These are phyloP conservation scores for Argya squamiceps DNA, from an alignment of 2,797 vertebrate genomes.

Conservation along the genomic window DNA sequence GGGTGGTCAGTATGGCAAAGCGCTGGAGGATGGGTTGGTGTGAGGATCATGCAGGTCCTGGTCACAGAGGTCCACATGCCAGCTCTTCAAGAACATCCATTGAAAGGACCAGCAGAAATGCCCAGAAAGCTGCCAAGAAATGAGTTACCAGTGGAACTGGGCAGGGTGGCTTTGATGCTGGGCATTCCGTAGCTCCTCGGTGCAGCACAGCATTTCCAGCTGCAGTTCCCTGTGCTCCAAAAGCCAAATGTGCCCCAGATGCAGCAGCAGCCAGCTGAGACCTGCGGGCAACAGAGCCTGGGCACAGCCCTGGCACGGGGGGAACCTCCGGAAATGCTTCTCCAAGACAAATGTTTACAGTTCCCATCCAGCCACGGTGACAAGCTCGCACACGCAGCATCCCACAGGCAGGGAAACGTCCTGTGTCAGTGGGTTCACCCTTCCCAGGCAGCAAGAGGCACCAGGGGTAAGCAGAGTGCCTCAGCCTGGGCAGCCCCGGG, in stretches of 20 bases:
- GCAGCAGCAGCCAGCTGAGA: rapidly evolving
- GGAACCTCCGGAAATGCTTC: not conserved
- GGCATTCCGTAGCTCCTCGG: rapidly evolving
- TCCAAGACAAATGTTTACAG: not conserved
- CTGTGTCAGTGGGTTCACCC: not conserved
- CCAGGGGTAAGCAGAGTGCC: not conserved
- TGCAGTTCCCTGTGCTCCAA: not conserved
- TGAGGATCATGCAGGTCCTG: not conserved
- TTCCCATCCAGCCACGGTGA: not conserved
- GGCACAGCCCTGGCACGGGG: not conserved
- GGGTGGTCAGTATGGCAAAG: not conserved
- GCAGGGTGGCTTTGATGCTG: rapidly evolving
- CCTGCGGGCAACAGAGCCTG: not conserved
- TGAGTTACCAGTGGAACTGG: not conserved
- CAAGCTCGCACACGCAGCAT: not conserved
- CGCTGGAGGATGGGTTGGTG: not conserved
- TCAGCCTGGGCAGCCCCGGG: not conserved
- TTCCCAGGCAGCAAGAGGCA: not conserved
- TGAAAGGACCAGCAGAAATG: not conserved
- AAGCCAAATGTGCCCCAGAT: not conserved
- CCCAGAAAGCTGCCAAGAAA: not conserved
- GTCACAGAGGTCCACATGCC: rapidly evolving
- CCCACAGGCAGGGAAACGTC: not conserved
- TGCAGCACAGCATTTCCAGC: rapidly evolving
- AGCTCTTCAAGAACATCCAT: not conserved